Conservation (phyloP, 1,140 invertebrate genomes). For the Chironomus tepperi region DNA sequence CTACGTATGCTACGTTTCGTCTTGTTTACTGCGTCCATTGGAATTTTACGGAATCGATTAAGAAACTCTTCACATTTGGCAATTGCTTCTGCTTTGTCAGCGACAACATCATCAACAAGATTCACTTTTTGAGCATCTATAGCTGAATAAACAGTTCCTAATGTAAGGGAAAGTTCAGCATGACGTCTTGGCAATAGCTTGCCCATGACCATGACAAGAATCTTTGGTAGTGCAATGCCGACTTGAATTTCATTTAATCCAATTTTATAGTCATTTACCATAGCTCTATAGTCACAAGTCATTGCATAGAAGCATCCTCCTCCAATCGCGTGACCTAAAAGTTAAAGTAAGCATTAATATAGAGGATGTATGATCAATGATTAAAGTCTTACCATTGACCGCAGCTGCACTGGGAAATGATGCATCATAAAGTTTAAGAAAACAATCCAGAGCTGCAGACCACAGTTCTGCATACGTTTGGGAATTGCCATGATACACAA, state of each 20-base stretch:
- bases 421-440: conserved; percentile 66
- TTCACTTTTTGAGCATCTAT: conserved; percentile 62
- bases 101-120: conserved; percentile 67
- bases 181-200: conserved; percentile 43
- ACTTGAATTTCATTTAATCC: conserved; percentile 68
- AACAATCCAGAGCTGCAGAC: conserved; percentile 66
- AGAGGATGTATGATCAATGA: no score
- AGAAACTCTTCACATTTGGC: conserved; percentile 58
- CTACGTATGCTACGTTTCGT: conserved; percentile 55
- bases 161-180: conserved; percentile 64
- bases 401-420: conserved; percentile 64
- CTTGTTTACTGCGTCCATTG: conserved; percentile 47
- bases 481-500: conserved; percentile 72
- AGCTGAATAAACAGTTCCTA: conserved; percentile 60
- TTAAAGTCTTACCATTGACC: conserved; percentile 60
- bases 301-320: conserved; percentile 73
- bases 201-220: conserved; percentile 54
- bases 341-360: no score
- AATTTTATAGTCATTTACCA: conserved; percentile 66
- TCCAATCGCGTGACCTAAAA: conserved; percentile 59
- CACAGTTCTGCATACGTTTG: conserved; percentile 69
- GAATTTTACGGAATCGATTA: conserved; percentile 50
- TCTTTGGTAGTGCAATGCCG: conserved; percentile 65
- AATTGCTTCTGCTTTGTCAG: conserved; percentile 56
- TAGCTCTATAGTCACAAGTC: conserved; percentile 74